Base-by-base conservation (phyloP, 2,113 vertebrate species). In the Cephalopholis sonnerati region DNA sequence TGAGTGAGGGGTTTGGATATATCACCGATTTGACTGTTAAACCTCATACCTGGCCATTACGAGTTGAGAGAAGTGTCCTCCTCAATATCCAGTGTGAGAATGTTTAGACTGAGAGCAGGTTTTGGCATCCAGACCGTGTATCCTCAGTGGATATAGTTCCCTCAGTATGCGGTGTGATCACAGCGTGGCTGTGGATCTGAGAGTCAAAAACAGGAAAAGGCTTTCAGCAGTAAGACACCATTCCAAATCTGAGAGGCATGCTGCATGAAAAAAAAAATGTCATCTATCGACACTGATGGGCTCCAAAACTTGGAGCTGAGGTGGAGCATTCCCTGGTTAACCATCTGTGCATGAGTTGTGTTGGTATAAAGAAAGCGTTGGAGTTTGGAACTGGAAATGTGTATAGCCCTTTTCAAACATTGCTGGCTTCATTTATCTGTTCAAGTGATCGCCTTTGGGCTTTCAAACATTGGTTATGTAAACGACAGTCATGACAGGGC, bases 221-320 rank as follows among this genome's bases (percentile, higher is more conserved):
- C 69, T 90, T 87, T 90, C 80, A 89, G 82, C 82, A 76, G 48
- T 15, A 69, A 84, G 20, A 53, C 74, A 70, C 67, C 46, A 27
- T 41, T 84, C 70, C 82, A 90, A 85, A 89, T 79, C 65, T 55
- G 64, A 79, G 54, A 87, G 67, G 79, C 82, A 83, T 79, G 67
- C 32, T 2, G 65, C 51, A 67, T 51, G 8, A 76, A 61, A 67
- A 44, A 70, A 59, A 79, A 84, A 70, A 73, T n/a, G 83, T 48
- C 70, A 77, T 87, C 27, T 78, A 51, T 69, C 15, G 65, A 89
- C 79, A 64, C 53, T n/a, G 65, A 83, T 64, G 55, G 50, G 65
- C 76, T 77, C 20, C 6, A 67, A 65, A 79, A 22, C 39, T 61
- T 76, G 1, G 3, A 62, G 29, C 53, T 72, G 71, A 44, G 54